Evolutionary conservation across 2,888 invertebrate genomes (phyloP), one percentile per base, ranked within the genome.

Genomic region (Abrostola triplasia): DNA sequence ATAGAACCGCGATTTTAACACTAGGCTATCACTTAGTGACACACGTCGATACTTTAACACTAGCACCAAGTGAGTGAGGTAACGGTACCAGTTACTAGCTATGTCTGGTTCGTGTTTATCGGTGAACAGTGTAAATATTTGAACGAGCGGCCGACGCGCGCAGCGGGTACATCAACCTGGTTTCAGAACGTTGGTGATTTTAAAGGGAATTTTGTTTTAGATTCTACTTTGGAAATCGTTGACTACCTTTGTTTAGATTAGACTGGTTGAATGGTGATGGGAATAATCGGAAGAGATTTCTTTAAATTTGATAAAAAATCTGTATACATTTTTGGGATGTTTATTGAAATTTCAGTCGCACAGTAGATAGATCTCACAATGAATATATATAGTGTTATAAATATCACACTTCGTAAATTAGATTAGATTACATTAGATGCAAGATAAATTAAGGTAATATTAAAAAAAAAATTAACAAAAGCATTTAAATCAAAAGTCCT

Each of bases 101-200:
- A 58, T 42, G 70, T 71, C 74, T 79, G 67, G 54, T 64, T 67
- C 73, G 66, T 74, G 78, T 79, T 76, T 79, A 79, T 79, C 70
- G 67, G 63, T 73, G 41, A 69, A 57, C 72, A 65, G 62, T 67
- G 79, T 79, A 79, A 79, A 79, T 79, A 79, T 79, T 73, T 79
- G 77, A 70, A 53, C 50, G 55, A 53, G 44, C 64, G 73, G 60
- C 72, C 59, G 44, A 59, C 66, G 53, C 70, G 67, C 64, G 61
- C 59, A 47, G 36, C 56, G 64, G 65, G 70, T 70, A 75, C 79
- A 73, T 73, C 77, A 77, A 79, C 74, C 79, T 67, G 68, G 67
- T 58, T 76, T 64, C 41, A 67, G 61, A 66, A 78, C 24, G 64
- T 70, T 52, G 38, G 8, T 49, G 52, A 36, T 59, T 41, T 37